A percentile compares a stretch with the other conserved stretches of the same genome.
Evolutionary conservation across 2,888 invertebrate species (phyloP).

Genomic region (Chrysolina oricalcia): DNA sequence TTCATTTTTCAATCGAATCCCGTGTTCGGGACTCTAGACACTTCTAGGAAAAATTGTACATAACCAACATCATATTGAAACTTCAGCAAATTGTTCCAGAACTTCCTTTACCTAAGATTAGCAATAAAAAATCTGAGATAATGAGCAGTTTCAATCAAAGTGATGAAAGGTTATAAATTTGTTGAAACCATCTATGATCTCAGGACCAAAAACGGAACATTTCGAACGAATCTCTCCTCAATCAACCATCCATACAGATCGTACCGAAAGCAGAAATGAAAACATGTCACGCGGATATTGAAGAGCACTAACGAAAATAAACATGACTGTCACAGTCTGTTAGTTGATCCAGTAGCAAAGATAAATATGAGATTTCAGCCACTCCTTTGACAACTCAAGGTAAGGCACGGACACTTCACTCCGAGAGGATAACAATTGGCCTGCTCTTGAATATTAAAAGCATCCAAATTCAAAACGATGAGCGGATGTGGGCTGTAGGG

Average conservation of each 20-base stretch:
- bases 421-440: constrained; percentile 42
- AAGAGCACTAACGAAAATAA: constrained; percentile 44
- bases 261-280: constrained; percentile 9
- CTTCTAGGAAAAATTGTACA: too few relatives aligned
- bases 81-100: neutral
- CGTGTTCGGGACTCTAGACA: too few relatives aligned
- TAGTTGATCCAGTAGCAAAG: constrained; percentile 48
- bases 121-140: too few relatives aligned
- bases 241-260: neutral
- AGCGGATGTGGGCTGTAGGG: constrained; percentile 19
- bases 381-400: constrained; percentile 45
- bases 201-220: too few relatives aligned
- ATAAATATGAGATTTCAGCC: constrained; percentile 46
- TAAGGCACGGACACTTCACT: constrained; percentile 30
- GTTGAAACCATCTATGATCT: too few relatives aligned
- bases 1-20: too few relatives aligned
- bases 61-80: too few relatives aligned
- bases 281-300: constrained; percentile 34
- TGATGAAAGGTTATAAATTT: too few relatives aligned
- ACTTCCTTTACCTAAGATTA: too few relatives aligned
- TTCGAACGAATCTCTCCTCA: neutral
- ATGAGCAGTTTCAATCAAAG: too few relatives aligned
- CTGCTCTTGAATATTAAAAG: constrained; percentile 45
- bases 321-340: constrained; percentile 39
- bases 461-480: constrained; percentile 27